Evolutionary conservation across 2,888 invertebrate species (phyloP).

Genomic region (Tenthredo notha): DNA sequence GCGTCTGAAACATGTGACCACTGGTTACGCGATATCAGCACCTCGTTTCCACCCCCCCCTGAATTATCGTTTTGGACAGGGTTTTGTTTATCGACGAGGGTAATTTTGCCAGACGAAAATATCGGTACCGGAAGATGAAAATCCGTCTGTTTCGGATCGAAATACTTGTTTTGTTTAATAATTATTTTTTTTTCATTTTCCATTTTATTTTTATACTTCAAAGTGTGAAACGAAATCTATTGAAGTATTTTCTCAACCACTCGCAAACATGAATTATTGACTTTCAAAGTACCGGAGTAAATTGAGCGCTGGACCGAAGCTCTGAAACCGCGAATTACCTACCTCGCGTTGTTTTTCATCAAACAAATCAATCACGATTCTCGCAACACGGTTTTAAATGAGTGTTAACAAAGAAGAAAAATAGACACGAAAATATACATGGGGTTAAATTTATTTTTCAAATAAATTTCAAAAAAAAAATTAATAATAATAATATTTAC

Average conservation of each 20-base stretch:
- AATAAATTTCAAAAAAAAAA: not conserved
- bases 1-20: constrained; percentile 55
- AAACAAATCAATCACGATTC: constrained; percentile 37
- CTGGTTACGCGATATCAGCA: constrained; percentile 45
- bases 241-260: constrained; percentile 18
- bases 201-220: not conserved
- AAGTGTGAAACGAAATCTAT: not conserved
- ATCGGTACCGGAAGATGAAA: not conserved
- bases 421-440: not conserved
- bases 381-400: not conserved
- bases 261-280: constrained; percentile 29
- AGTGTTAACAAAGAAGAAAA: not conserved
- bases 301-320: not conserved
- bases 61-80: not conserved
- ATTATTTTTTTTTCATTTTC: not conserved
- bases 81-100: not conserved
- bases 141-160: not conserved
- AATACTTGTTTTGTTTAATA: not conserved
- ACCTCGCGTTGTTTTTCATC: constrained; percentile 1
- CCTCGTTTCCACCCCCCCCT: not conserved
- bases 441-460: not conserved
- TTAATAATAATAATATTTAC: not conserved
- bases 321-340: constrained; percentile 10
- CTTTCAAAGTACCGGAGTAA: constrained; percentile 5
- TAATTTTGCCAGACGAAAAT: not conserved